A percentile compares a stretch with the other conserved stretches of the same genome.
phyloP scores from a whole-genome alignment of 2,888 invertebrate species.

The Drosophila austrosaltans region DNA sequence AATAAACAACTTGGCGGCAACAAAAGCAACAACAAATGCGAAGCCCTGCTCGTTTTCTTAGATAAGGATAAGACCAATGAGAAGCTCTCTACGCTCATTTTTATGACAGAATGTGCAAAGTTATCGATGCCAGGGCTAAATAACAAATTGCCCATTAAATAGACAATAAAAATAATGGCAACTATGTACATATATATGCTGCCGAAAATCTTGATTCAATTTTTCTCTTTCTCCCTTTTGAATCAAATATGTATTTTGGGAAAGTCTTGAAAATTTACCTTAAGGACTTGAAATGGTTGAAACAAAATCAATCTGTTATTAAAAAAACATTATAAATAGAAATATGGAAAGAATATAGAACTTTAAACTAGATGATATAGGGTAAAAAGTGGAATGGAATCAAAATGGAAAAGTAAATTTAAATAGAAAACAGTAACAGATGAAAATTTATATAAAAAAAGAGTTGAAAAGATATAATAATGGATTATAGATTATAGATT shows the following conservation, averaged over 20 bases:
- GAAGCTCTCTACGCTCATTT: constrained; percentile 41
- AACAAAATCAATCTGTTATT: too few species aligned
- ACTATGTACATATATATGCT: not conserved
- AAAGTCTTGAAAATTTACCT: too few species aligned
- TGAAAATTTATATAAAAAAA: too few species aligned
- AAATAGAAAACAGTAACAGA: too few species aligned
- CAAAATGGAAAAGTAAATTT: too few species aligned
- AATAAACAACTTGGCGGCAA: constrained; percentile 71
- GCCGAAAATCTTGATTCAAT: not conserved
- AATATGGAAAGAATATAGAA: too few species aligned
- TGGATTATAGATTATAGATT: too few species aligned
- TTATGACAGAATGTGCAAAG: constrained; percentile 58
- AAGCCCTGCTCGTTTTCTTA: constrained; percentile 27
- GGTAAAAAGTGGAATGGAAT: too few species aligned
- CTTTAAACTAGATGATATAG: too few species aligned
- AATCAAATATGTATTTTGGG: not conserved
- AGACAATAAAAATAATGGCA: constrained; percentile 43
- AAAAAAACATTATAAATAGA: too few species aligned
- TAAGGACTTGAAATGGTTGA: too few species aligned
- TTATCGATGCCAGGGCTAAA: constrained; percentile 52
- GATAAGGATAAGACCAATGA: constrained; percentile 60
- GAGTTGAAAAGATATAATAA: too few species aligned
- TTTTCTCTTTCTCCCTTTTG: not conserved
- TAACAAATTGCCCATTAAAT: constrained; percentile 69
- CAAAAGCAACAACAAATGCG: constrained; percentile 7